A percentile compares a stretch with the other conserved stretches of the same genome.
phyloP scores from a whole-genome alignment of 1,140 invertebrate genomes.

The Drosophila gunungcola region DNA sequence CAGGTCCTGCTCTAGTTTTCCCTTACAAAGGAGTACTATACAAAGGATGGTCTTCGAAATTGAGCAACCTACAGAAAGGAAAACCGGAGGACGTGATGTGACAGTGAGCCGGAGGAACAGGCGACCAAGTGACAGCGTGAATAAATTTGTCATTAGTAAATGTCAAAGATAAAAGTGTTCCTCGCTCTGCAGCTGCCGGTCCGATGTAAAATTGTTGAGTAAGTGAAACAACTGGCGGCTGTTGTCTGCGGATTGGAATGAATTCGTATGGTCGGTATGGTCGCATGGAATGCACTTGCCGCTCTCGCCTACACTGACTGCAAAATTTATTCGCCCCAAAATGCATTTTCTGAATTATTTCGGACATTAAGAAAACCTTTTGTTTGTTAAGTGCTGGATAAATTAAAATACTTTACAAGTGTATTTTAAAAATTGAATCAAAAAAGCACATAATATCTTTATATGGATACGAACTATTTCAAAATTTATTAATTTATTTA shows the following conservation, averaged over 20 bases:
- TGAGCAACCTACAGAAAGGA: slow-evolving; percentile 6
- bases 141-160: slow-evolving; percentile 83
- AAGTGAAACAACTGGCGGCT: slow-evolving; percentile 66
- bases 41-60: slow-evolving; percentile 30
- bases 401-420: too few species aligned
- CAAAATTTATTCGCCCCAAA: slow-evolving; percentile 27
- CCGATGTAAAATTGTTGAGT: slow-evolving; percentile 57
- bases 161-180: slow-evolving; percentile 78
- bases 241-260: slow-evolving; percentile 52
- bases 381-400: neutral
- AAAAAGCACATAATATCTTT: too few species aligned
- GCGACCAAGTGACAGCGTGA: slow-evolving; percentile 76
- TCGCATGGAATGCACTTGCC: slow-evolving; percentile 56
- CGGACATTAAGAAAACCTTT: slow-evolving; percentile 1
- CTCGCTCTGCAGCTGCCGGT: slow-evolving; percentile 52
- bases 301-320: slow-evolving; percentile 29
- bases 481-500: too few species aligned
- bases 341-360: neutral
- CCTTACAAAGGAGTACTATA: slow-evolving; percentile 32
- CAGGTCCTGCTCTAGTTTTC: slow-evolving; percentile 51
- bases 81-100: slow-evolving; percentile 20
- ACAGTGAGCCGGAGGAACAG: slow-evolving; percentile 52
- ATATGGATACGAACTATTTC: too few species aligned
- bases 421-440: too few species aligned
- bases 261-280: slow-evolving; percentile 29